Evolutionary conservation across 2,113 vertebrate species (phyloP).

Genomic region (Oryzias melastigma): DNA sequence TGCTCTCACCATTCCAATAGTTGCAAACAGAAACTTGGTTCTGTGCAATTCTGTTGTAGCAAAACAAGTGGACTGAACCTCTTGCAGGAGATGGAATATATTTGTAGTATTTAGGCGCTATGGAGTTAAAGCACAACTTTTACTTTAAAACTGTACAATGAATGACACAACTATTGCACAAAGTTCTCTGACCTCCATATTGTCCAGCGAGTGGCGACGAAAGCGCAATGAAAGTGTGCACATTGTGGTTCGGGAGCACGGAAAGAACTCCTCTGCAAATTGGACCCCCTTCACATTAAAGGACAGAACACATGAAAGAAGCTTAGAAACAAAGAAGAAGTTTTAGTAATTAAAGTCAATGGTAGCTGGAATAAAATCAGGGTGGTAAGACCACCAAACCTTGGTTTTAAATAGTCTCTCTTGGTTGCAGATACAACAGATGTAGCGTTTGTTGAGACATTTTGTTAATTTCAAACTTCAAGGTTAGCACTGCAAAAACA

Average conservation of each 20-base stretch:
- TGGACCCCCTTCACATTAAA: conserved; percentile 78
- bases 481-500: no score
- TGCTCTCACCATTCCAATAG: conserved; percentile 86
- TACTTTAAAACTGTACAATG: not conserved
- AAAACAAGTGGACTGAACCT: conserved; percentile 73
- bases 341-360: no score
- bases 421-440: no score
- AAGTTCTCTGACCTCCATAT: conserved; percentile 81
- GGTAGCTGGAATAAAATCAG: no score
- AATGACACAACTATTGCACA: not conserved
- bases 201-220: conserved; percentile 87
- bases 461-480: no score
- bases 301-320: not conserved
- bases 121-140: not conserved
- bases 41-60: conserved; percentile 74
- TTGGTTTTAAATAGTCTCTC: no score
- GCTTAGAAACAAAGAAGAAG: not conserved
- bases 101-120: conserved; percentile 68
- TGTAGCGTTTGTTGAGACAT: no score
- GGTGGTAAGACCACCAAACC: no score
- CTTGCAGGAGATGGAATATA: conserved; percentile 74
- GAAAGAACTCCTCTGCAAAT: conserved; percentile 84
- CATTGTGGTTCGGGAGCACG: conserved; percentile 79
- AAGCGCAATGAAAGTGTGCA: conserved; percentile 84
- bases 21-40: conserved; percentile 80